phyloP scores from a whole-genome alignment of 2,797 vertebrate genomes.

The Graptemys geographica region DNA sequence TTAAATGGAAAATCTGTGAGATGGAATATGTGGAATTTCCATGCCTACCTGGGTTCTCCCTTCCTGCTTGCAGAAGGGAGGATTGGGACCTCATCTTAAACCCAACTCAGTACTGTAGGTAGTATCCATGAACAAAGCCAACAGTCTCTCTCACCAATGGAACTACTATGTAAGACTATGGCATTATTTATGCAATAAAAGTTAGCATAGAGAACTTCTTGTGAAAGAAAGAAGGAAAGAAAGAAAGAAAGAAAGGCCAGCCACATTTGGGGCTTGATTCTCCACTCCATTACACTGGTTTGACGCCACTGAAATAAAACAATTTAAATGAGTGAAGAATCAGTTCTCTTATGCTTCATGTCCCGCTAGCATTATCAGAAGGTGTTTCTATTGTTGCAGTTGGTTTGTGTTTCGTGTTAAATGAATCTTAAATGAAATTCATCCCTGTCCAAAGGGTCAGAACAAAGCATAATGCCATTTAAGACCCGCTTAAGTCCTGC shows the following conservation, averaged over 20 bases:
- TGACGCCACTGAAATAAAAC: background rate
- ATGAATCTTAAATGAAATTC: background rate
- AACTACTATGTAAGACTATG: background rate
- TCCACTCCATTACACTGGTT: background rate
- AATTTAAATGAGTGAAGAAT: background rate
- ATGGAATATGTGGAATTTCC: background rate
- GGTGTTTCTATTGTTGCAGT: background rate
- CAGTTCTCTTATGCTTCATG: background rate
- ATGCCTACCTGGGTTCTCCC: accelerated
- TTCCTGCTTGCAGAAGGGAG: accelerated
- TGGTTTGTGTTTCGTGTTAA: background rate
- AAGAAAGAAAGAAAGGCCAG: background rate
- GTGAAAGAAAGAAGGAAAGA: background rate
- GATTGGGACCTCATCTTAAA: background rate
- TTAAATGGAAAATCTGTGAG: background rate
- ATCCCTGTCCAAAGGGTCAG: background rate
- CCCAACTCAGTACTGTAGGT: background rate
- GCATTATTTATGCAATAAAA: background rate
- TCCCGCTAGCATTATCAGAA: background rate
- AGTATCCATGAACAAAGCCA: background rate
- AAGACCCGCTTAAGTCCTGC: accelerated
- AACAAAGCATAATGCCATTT: background rate
- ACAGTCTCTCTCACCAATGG: background rate
- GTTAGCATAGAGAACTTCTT: background rate
- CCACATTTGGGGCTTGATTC: background rate